These are phyloP conservation scores for Aphis craccivora DNA, from an alignment of 1,140 invertebrate species.

Conservation along the genomic window DNA sequence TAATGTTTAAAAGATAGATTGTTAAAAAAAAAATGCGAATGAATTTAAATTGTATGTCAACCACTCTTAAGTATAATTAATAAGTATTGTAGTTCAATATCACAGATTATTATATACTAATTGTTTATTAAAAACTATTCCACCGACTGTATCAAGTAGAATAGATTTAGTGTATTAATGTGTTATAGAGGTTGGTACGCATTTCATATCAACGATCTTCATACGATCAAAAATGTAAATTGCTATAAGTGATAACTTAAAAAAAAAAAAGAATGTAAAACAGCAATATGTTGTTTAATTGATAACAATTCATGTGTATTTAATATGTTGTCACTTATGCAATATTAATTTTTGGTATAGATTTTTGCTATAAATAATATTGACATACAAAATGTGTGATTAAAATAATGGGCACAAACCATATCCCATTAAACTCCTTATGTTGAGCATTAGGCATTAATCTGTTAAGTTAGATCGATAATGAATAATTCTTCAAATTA, in stretches of 20 bases:
- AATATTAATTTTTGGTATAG: constrained; percentile 17
- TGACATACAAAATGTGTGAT: not conserved
- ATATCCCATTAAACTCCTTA: not conserved
- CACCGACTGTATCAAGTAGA: constrained; percentile 23
- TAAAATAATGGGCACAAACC: constrained; percentile 1
- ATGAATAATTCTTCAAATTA: not conserved
- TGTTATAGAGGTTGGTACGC: constrained; percentile 35
- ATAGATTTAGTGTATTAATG: not conserved
- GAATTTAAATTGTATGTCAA: constrained; percentile 16
- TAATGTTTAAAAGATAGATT: not conserved
- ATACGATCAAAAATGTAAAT: constrained; percentile 20
- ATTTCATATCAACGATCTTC: constrained; percentile 23
- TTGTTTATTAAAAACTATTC: constrained; percentile 17
- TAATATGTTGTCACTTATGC: constrained; percentile 17
- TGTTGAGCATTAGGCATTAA: constrained; percentile 2
- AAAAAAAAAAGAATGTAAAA: constrained; percentile 29
- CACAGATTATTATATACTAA: not conserved
- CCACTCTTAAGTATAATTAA: not conserved
- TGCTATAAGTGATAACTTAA: constrained; percentile 10
- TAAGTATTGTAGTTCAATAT: constrained; percentile 31
- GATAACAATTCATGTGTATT: not conserved
- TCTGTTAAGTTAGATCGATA: not conserved
- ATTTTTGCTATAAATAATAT: not conserved
- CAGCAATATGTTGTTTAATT: not conserved
- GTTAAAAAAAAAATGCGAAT: not conserved